Conservation (phyloP, 2,888 invertebrate genomes). For the Lochmaea crataegi region DNA sequence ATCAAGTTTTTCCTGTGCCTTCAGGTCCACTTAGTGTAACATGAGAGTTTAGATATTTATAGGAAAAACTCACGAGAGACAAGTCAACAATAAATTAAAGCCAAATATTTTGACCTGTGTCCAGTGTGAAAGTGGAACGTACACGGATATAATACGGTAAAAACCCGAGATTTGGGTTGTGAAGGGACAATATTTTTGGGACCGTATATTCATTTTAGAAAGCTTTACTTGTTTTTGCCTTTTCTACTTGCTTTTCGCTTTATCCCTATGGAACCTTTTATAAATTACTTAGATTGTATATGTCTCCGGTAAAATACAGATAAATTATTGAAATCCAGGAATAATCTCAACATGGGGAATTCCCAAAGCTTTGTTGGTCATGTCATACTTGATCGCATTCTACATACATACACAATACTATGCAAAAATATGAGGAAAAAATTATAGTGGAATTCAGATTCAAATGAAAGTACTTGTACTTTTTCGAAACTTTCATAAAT, state of each 20-base stretch:
- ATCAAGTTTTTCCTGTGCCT: constrained; percentile 12
- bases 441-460: too few species aligned
- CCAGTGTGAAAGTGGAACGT: constrained; percentile 7
- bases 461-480: too few species aligned
- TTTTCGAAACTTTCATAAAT: too few species aligned
- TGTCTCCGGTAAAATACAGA: constrained; percentile 5
- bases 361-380: not conserved
- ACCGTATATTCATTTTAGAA: constrained; percentile 16
- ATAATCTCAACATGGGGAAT: not conserved
- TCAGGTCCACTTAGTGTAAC: constrained; percentile 12
- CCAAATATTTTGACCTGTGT: constrained; percentile 18
- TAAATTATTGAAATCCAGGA: not conserved
- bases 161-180: constrained; percentile 18
- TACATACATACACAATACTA: too few species aligned
- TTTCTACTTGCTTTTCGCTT: constrained; percentile 11
- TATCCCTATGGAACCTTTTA: constrained; percentile 5
- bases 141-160: constrained; percentile 18
- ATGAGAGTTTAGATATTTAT: constrained; percentile 12
- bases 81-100: constrained; percentile 17
- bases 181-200: constrained; percentile 19
- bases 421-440: too few species aligned
- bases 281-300: constrained; percentile 13
- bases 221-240: constrained; percentile 11
- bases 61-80: constrained; percentile 17
- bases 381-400: too few species aligned